Base-by-base conservation (phyloP, 2,888 invertebrate species). In the Xestoiulus laeticollis region DNA sequence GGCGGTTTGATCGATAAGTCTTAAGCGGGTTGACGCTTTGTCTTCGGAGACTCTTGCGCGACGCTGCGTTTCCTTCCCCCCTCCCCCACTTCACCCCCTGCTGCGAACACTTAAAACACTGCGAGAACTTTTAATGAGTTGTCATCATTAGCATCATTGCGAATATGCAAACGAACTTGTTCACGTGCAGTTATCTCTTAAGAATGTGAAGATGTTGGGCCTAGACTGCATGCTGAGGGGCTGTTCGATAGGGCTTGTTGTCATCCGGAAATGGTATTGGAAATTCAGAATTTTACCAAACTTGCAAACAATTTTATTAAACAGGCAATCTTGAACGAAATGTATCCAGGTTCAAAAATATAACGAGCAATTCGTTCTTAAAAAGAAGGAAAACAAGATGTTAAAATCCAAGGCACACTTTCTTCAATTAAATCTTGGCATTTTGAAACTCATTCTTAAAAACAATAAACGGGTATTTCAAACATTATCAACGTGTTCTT, bases 81-180 rank as follows among this genome's bases (percentile, higher is more conserved):
- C 8, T 26, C 68, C 53, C 19, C 53, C 53, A 19, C 38, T 38
- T 38, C 38, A 38, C 38, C 53, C 68, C 68, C 26, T 68, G 26
- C 26, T 26, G 68, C 68, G 8, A 68, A 68, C 68, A 68, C 68
- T 68, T 68, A 68, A 68, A 68, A 68, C 68, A 68, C 68, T 68
- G 22, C 6, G 68, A n/a, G 68, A 68, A 68, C 68, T 68, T 68
- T 68, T 68, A 68, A 68, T 68, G 68, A 68, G 68, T 68, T 68
- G 68, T 68, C 68, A 68, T 68, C 68, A 68, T 68, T 68, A 68
- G 68, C 68, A 68, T 68, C 68, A 68, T 68, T 68, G 68, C 68
- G 68, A 68, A 68, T 68, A 68, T 68, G 68, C 68, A 68, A 68
- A 68, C 22, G 68, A 68, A 68, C 68, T 68, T 68, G 68, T 68